Percentiles rank a stretch among this genome's conserved stretches.
Evolutionary conservation across 2,113 vertebrate genomes (phyloP).

Genomic region (Crotalus tigris): DNA sequence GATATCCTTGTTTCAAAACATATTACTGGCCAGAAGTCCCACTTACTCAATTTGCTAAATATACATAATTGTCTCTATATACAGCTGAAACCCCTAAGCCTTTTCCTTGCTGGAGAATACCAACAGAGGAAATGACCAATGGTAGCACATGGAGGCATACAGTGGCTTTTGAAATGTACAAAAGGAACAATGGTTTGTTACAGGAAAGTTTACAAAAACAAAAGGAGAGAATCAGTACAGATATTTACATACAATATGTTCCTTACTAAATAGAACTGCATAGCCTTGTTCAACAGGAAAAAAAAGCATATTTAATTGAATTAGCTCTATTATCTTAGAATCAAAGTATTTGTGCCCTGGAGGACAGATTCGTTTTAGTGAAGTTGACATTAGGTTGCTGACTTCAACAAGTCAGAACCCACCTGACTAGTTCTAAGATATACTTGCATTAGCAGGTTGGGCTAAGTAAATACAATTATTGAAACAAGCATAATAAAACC

Average conservation of each 20-base stretch:
- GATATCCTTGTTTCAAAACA: constrained; percentile 64
- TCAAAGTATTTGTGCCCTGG: not conserved
- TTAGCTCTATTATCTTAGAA: not conserved
- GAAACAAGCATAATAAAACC: not conserved
- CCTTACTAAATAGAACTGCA: constrained; percentile 56
- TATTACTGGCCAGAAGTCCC: constrained; percentile 95
- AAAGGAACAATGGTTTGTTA: constrained; percentile 34
- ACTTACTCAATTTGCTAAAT: constrained; percentile 77
- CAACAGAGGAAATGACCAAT: constrained; percentile 49
- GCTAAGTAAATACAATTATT: not conserved
- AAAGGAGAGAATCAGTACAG: constrained; percentile 47
- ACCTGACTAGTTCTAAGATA: not conserved
- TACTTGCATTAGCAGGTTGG: not conserved
- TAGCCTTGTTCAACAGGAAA: constrained; percentile 56
- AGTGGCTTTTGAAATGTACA: constrained; percentile 52
- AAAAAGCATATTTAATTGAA: not conserved
- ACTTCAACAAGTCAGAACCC: too few species aligned
- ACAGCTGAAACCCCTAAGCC: constrained; percentile 52
- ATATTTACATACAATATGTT: constrained; percentile 68
- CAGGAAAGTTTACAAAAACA: constrained; percentile 55
- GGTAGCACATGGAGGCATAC: constrained; percentile 49
- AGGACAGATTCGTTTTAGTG: not conserved
- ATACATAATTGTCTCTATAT: constrained; percentile 85
- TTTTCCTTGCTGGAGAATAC: constrained; percentile 37
- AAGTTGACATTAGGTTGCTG: not conserved